Conservation (phyloP, 2,797 vertebrate species). For the Miichthys miiuy region DNA sequence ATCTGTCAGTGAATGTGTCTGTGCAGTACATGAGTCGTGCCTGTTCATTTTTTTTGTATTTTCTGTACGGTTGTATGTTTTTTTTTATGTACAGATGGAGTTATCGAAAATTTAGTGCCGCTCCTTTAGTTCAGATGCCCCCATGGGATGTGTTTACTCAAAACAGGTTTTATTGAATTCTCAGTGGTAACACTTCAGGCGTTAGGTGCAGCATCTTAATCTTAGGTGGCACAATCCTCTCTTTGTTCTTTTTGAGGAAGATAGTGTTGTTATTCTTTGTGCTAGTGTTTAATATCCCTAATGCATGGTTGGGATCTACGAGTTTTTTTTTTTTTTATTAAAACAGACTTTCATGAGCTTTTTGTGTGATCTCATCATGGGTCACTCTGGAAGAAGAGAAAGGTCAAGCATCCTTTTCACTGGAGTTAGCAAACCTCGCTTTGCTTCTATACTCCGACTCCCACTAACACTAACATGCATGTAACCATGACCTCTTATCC, state of each 20-base stretch:
- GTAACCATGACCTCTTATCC: background rate
- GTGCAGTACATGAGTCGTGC: background rate
- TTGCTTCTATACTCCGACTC: slow-evolving; percentile 4
- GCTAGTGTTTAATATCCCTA: slow-evolving; percentile 16
- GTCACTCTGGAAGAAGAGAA: slow-evolving; percentile 24
- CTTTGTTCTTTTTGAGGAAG: slow-evolving; percentile 21
- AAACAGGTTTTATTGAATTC: slow-evolving; percentile 56
- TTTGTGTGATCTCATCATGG: slow-evolving; percentile 23
- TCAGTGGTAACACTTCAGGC: slow-evolving; percentile 48
- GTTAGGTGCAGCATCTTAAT: slow-evolving; percentile 31
- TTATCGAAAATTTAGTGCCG: slow-evolving; percentile 42
- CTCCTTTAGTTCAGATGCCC: slow-evolving; percentile 20
- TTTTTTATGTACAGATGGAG: slow-evolving; percentile 25
- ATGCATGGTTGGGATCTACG: slow-evolving; percentile 15
- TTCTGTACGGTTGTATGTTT: background rate
- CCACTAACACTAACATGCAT: background rate
- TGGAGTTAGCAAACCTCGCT: slow-evolving; percentile 13
- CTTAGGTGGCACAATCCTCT: slow-evolving; percentile 7
- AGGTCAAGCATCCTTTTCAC: slow-evolving; percentile 11
- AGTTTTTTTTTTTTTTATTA: slow-evolving; percentile 2
- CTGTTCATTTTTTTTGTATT: slow-evolving; percentile 7
- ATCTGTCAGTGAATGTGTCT: background rate
- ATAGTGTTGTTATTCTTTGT: slow-evolving; percentile 27
- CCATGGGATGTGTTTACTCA: slow-evolving; percentile 33
- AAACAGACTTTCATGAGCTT: background rate